Conservation (phyloP, 2,888 invertebrate species). For the Drosophila dives region DNA sequence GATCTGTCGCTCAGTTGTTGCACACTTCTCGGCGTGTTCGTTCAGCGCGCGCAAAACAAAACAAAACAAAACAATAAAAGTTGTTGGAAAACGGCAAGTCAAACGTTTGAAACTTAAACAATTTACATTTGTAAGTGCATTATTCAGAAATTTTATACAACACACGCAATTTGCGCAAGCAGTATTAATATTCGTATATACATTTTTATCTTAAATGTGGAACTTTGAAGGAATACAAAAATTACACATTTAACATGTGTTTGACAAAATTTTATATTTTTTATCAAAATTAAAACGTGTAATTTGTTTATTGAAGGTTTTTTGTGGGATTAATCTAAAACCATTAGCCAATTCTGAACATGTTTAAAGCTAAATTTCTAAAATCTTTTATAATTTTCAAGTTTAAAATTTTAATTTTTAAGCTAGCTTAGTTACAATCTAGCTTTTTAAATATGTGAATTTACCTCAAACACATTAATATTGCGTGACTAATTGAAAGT, state of each 20-base stretch:
- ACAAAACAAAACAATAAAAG: neutral
- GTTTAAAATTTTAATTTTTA: neutral
- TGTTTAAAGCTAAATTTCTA: neutral
- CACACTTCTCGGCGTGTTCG: slow-evolving; percentile 79
- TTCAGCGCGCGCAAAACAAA: slow-evolving; percentile 35
- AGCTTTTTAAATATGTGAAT: neutral
- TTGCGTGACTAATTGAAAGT: slow-evolving; percentile 5
- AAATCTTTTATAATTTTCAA: neutral
- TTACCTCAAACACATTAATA: neutral
- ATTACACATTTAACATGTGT: neutral
- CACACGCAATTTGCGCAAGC: neutral
- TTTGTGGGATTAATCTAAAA: neutral
- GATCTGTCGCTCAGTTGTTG: slow-evolving; percentile 83
- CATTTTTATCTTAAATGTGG: neutral
- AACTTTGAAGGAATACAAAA: neutral
- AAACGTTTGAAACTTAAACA: slow-evolving; percentile 2
- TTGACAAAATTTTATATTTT: neutral
- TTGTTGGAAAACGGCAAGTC: neutral
- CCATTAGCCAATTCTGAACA: neutral
- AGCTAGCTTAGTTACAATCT: neutral
- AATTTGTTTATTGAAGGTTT: neutral
- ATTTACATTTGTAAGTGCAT: slow-evolving; percentile 39
- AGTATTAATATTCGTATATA: neutral
- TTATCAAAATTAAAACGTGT: neutral
- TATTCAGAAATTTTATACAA: neutral